A percentile compares a stretch with the other conserved stretches of the same genome.
These are phyloP conservation scores for Paguma larvata DNA, from an alignment of 2,797 vertebrate genomes.

Conservation along the genomic window DNA sequence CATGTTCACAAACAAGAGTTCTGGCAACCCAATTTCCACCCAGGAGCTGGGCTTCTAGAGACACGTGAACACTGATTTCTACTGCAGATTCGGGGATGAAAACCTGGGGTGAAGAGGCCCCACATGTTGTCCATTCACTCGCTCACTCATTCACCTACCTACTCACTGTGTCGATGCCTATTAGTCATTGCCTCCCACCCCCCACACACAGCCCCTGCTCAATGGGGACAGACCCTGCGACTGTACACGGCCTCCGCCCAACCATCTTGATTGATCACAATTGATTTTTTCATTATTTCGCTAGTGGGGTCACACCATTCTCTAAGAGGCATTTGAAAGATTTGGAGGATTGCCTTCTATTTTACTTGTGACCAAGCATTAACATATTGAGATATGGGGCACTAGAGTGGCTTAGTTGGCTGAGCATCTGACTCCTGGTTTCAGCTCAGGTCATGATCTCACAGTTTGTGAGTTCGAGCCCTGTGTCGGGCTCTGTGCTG, in stretches of 20 bases:
- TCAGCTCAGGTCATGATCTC: too few species aligned
- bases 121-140: too few species aligned
- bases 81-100: not conserved
- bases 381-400: not conserved
- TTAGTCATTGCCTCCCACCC: not conserved
- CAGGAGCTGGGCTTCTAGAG: not conserved
- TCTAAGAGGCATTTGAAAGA: not conserved
- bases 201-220: accelerated
- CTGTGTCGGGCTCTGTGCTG: too few species aligned
- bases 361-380: not conserved
- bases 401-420: too few species aligned
- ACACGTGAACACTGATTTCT: not conserved
- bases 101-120: not conserved
- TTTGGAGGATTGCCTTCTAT: not conserved
- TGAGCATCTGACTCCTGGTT: too few species aligned
- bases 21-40: not conserved
- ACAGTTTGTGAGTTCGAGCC: too few species aligned
- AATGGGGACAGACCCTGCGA: not conserved
- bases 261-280: not conserved
- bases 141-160: not conserved
- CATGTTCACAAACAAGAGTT: not conserved
- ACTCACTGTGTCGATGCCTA: not conserved
- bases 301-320: not conserved
- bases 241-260: too few species aligned
- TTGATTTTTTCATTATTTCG: not conserved